A percentile compares a stretch with the other conserved stretches of the same genome.
phyloP scores from a whole-genome alignment of 2,888 invertebrate species.

The Sabatieria punctata region DNA sequence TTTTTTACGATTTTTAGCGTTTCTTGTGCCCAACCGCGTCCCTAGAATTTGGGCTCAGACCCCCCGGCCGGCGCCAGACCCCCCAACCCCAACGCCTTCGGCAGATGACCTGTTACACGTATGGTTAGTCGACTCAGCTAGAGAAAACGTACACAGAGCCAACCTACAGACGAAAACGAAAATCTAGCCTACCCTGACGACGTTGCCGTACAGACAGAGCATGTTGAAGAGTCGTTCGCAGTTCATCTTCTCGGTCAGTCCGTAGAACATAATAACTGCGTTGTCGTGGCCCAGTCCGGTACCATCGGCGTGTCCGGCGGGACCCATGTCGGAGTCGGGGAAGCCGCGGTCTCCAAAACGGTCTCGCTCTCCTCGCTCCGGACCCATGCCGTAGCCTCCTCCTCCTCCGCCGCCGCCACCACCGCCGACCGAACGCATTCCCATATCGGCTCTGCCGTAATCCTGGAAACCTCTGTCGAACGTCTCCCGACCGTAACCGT shows the following conservation, averaged over 20 bases:
- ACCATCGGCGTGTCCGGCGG: slow-evolving; percentile 8
- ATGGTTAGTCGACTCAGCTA: too few relatives aligned
- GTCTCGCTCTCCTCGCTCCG: not conserved
- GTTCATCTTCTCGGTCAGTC: slow-evolving; percentile 77
- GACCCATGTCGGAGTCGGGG: too few relatives aligned
- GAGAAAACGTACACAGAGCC: too few relatives aligned
- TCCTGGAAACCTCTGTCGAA: not conserved
- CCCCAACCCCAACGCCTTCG: too few relatives aligned
- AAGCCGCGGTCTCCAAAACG: not conserved
- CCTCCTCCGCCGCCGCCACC: not conserved
- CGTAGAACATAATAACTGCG: slow-evolving; percentile 93
- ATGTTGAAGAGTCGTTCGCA: slow-evolving; percentile 88
- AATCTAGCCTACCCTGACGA: slow-evolving; percentile 64
- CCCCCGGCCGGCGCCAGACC: too few relatives aligned
- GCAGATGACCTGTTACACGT: too few relatives aligned
- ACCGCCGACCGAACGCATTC: not conserved
- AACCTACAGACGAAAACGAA: too few relatives aligned
- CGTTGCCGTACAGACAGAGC: slow-evolving; percentile 94
- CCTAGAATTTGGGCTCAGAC: too few relatives aligned
- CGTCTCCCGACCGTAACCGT: too few relatives aligned
- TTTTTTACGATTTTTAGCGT: too few relatives aligned
- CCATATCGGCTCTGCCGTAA: not conserved
- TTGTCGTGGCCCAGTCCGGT: slow-evolving; percentile 35
- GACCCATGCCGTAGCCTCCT: not conserved
- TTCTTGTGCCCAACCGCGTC: too few relatives aligned